Evolutionary conservation across 2,797 vertebrate species (phyloP), one percentile per base, ranked within the genome.

Genomic region (Alexandromys oeconomus): DNA sequence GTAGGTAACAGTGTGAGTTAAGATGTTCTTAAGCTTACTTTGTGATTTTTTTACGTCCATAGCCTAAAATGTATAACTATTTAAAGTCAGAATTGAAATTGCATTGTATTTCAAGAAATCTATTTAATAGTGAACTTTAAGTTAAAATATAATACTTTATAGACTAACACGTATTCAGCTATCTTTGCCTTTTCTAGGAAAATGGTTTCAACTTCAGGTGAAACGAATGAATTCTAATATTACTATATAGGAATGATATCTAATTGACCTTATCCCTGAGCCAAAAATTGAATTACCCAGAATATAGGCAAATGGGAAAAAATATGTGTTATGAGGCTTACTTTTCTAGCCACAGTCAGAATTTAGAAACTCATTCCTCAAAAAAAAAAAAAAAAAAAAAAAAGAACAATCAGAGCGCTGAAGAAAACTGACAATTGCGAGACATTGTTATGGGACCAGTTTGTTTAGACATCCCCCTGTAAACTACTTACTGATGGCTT

Each of bases 21-120:
- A 79, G 37, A 40, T 95, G 2, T 6, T 97, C 97, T 96, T 6
- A 67, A 88, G 93, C 46, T 90, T 96, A 95, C 37, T 96, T 96
- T 94, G 48, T 51, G 40, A 46, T 89, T 88, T 96, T 96, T 14
- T 88, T 54, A 82, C 48, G 12, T 96, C 21, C 31, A n/a, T 96
- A 97, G 95, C 84, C 92, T 73, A 96, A 94, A 54, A 0, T 82
- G 19, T 1, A 27, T 71, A 27, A 63, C 87, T 37, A 6, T 21
- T 57, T 96, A 82, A 59, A 92, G 11, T 77, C 73, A 96, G 13
- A 80, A 95, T 31, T 59, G 7, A 23, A 89, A 71, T 97, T 95
- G 57, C 84, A 93, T 61, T 95, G 5, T 29, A 6, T 76, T 96
- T 96, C 63, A 67, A 63, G 40, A 78, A 14, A 29, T 91, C 63